A percentile compares a stretch with the other conserved stretches of the same genome.
Conservation (phyloP, 2,113 vertebrate genomes). For the Barnardius zonarius region DNA sequence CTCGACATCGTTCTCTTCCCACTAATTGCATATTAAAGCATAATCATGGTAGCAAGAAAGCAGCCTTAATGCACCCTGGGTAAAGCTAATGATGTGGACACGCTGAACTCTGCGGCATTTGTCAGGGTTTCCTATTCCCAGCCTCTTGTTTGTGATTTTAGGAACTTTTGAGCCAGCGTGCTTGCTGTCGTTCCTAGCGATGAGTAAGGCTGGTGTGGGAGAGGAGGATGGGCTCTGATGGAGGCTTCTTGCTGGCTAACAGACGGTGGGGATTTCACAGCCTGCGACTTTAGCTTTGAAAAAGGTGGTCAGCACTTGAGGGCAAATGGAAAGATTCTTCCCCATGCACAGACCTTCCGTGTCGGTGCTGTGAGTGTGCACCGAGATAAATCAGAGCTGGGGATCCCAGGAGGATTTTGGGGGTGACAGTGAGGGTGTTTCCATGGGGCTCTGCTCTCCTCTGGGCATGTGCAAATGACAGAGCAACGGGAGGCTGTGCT, state of each 20-base stretch:
- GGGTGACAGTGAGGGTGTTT: neutral
- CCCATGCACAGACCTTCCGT: rapidly evolving
- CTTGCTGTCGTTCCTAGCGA: neutral
- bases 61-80: neutral
- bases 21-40: slow-evolving; percentile 1
- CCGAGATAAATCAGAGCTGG: neutral
- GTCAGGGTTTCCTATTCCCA: neutral
- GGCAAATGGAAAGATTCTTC: neutral
- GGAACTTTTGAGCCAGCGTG: neutral
- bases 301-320: neutral
- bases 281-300: neutral
- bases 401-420: neutral
- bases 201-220: neutral
- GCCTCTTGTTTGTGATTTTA: neutral
- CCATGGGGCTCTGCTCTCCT: neutral
- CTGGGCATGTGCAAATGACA: neutral
- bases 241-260: neutral
- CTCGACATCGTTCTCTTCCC: neutral
- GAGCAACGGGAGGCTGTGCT: neutral
- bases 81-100: neutral
- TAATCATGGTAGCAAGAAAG: neutral
- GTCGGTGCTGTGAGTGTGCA: rapidly evolving
- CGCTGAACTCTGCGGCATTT: rapidly evolving
- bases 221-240: neutral
- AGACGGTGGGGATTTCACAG: neutral